Evolutionary conservation across 2,888 invertebrate species (phyloP).

Genomic region (Cremastinae sp.): DNA sequence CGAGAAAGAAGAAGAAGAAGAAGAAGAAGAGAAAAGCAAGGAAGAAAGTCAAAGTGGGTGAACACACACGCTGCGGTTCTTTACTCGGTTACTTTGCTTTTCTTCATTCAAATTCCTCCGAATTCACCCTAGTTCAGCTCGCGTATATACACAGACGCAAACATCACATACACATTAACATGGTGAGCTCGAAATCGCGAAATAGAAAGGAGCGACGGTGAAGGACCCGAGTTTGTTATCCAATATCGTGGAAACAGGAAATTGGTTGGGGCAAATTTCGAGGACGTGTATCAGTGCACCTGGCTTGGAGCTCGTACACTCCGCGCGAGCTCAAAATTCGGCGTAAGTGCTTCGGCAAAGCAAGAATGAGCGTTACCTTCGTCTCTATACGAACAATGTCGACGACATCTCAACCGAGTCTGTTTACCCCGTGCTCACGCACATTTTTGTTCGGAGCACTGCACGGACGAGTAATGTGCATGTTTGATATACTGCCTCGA

Average conservation of each 20-base stretch:
- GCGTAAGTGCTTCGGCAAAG: constrained; percentile 13
- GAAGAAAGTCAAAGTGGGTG: constrained; percentile 28
- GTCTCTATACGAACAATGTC: constrained; percentile 10
- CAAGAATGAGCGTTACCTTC: constrained; percentile 27
- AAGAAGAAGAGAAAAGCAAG: constrained; percentile 11
- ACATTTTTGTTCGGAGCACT: constrained; percentile 1
- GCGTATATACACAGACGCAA: not conserved
- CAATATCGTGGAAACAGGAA: constrained; percentile 44
- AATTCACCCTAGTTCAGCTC: constrained; percentile 6
- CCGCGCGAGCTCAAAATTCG: constrained; percentile 31
- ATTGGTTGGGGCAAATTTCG: constrained; percentile 6
- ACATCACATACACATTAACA: not conserved
- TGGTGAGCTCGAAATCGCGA: constrained; percentile 13
- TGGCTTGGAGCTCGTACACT: not conserved
- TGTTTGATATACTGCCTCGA: constrained; percentile 6
- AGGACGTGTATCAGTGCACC: not conserved
- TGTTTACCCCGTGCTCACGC: constrained; percentile 2
- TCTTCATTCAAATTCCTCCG: constrained; percentile 26
- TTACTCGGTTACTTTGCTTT: constrained; percentile 40
- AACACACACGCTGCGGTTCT: constrained; percentile 42
- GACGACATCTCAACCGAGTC: constrained; percentile 14
- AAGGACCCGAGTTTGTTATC: constrained; percentile 20
- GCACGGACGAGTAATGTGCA: not conserved
- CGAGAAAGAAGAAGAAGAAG: constrained; percentile 4
- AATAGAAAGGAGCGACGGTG: constrained; percentile 7